phyloP scores from a whole-genome alignment of 2,113 vertebrate species.

The Todiramphus chloris region DNA sequence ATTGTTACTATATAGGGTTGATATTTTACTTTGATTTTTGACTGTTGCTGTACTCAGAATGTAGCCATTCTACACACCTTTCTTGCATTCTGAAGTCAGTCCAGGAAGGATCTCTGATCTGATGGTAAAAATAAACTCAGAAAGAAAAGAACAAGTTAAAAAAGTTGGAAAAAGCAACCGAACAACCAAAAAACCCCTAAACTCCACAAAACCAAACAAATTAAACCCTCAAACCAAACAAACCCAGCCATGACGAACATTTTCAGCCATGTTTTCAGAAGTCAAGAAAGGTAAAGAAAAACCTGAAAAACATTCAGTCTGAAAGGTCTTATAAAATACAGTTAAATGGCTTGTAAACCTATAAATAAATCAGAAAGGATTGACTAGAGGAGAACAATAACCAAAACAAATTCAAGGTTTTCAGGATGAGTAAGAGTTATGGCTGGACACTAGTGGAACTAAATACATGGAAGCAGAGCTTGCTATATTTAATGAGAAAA shows the following conservation, averaged over 20 bases:
- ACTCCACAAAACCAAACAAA: not conserved
- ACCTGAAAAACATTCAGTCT: not conserved
- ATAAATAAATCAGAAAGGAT: not conserved
- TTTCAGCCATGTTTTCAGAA: not conserved
- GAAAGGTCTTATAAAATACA: not conserved
- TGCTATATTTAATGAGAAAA: not conserved
- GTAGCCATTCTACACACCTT: rapidly evolving
- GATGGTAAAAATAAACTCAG: not conserved
- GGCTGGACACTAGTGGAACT: not conserved
- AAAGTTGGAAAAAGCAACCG: not conserved
- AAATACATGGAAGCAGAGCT: not conserved
- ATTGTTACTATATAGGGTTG: not conserved
- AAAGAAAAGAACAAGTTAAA: not conserved
- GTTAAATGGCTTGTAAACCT: not conserved
- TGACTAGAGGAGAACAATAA: not conserved
- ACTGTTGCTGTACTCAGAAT: not conserved
- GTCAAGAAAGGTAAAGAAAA: not conserved
- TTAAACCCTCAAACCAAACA: not conserved
- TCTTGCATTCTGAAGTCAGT: not conserved
- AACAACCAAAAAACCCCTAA: not conserved
- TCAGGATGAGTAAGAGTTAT: not conserved
- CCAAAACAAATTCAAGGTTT: not conserved
- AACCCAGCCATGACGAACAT: not conserved
- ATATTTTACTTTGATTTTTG: not conserved
- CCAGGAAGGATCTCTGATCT: not conserved